Conservation (phyloP, 2,113 vertebrate species). For the Aldabrachelys gigantea region DNA sequence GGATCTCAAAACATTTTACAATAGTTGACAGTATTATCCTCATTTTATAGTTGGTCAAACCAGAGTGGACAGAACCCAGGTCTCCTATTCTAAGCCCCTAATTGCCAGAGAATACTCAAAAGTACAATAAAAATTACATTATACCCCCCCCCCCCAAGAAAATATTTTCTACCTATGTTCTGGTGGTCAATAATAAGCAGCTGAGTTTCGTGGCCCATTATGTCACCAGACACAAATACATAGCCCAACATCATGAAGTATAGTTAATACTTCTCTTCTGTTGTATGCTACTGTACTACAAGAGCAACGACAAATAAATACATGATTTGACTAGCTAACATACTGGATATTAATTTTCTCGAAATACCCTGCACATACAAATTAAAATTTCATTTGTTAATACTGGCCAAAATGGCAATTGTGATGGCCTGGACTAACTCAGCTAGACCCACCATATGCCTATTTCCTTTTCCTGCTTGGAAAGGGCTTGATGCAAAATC, state of each 20-base stretch:
- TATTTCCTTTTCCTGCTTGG: slow-evolving; percentile 22
- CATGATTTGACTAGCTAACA: not conserved
- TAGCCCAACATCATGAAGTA: not conserved
- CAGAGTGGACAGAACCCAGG: not conserved
- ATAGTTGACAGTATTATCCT: not conserved
- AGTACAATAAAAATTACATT: not conserved
- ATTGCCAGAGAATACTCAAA: slow-evolving; percentile 16
- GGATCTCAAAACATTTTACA: slow-evolving; percentile 18
- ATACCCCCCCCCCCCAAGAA: not conserved
- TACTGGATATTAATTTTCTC: not conserved
- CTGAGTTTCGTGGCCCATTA: not conserved
- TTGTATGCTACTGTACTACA: not conserved
- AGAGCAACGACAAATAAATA: not conserved
- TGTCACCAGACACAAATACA: not conserved
- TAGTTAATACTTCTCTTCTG: not conserved
- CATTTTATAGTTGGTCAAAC: not conserved
- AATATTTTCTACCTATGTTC: not conserved
- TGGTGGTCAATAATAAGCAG: not conserved
- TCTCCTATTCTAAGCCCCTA: not conserved
- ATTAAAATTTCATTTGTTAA: not conserved
- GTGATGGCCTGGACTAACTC: slow-evolving; percentile 46
- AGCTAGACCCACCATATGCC: not conserved
- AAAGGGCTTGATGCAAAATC: not conserved
- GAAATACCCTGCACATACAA: not conserved
- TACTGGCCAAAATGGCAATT: not conserved